Percentiles rank a stretch among this genome's conserved stretches.
Conservation (phyloP, 1,140 invertebrate species). For the Chrysopa pallens region DNA sequence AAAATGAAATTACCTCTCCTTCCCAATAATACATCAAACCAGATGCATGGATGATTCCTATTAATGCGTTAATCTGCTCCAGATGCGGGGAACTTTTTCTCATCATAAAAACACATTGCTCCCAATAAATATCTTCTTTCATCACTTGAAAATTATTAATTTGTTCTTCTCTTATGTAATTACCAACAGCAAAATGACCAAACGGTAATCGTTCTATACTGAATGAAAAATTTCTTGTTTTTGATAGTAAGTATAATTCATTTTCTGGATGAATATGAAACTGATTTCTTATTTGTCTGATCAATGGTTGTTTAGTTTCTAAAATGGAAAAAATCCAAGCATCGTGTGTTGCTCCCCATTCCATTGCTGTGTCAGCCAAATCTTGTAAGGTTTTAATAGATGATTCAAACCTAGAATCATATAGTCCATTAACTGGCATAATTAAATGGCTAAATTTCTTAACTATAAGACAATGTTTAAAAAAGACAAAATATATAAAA, state of each 20-base stretch:
- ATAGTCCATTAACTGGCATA: background rate
- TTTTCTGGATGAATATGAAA: conserved; percentile 24
- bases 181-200: conserved; percentile 1
- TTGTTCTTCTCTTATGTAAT: background rate
- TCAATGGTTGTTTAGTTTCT: conserved; percentile 18
- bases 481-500: no score
- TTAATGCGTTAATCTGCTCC: background rate
- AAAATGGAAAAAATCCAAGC: conserved; percentile 34
- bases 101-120: background rate
- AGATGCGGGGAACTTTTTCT: background rate
- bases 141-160: background rate
- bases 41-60: background rate
- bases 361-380: conserved; percentile 24
- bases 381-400: conserved; percentile 30
- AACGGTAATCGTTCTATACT: conserved; percentile 31
- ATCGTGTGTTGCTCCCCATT: conserved; percentile 35
- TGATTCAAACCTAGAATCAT: conserved; percentile 17
- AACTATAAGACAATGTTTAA: no score
- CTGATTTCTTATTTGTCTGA: conserved; percentile 22
- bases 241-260: conserved; percentile 20
- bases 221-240: conserved; percentile 25
- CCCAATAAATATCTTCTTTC: background rate
- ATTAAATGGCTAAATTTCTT: no score
- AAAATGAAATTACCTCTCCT: background rate
- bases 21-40: background rate